Percentiles rank a stretch among this genome's conserved stretches.
phyloP scores from a whole-genome alignment of 2,113 vertebrate genomes.

The Hippolais icterina region DNA sequence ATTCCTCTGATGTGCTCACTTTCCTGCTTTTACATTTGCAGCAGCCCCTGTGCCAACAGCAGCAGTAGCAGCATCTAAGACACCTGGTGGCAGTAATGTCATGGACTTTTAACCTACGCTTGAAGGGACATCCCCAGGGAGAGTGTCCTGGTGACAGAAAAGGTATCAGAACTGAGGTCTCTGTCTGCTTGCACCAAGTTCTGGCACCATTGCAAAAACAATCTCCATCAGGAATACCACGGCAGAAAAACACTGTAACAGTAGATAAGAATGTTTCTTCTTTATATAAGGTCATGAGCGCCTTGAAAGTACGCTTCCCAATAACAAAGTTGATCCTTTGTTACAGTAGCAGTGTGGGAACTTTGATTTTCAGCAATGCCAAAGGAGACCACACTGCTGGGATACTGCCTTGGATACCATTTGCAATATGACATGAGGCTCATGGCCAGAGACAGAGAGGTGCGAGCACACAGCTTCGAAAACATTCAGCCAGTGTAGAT shows the following conservation, averaged over 20 bases:
- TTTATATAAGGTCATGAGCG: not conserved
- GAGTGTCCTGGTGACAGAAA: not conserved
- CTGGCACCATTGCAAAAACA: not conserved
- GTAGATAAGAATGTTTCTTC: not conserved
- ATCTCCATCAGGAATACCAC: accelerated
- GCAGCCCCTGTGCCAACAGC: not conserved
- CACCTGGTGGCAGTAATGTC: conserved; percentile 53
- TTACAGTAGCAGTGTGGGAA: not conserved
- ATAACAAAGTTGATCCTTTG: not conserved
- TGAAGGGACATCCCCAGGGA: not conserved
- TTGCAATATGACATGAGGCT: not conserved
- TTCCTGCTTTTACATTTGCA: not conserved
- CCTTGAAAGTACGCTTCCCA: not conserved
- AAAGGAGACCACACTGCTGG: not conserved
- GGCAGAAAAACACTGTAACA: not conserved
- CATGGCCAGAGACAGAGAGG: not conserved
- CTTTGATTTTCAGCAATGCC: not conserved
- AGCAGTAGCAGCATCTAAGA: not conserved
- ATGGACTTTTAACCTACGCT: not conserved
- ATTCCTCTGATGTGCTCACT: not conserved
- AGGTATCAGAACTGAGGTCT: not conserved
- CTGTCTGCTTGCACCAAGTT: not conserved
- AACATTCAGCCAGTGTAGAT: not conserved
- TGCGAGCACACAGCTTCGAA: not conserved
- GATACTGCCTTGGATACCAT: accelerated